A percentile compares a stretch with the other conserved stretches of the same genome.
Evolutionary conservation across 2,113 vertebrate species (phyloP).

Genomic region (Pangasianodon hypophthalmus): DNA sequence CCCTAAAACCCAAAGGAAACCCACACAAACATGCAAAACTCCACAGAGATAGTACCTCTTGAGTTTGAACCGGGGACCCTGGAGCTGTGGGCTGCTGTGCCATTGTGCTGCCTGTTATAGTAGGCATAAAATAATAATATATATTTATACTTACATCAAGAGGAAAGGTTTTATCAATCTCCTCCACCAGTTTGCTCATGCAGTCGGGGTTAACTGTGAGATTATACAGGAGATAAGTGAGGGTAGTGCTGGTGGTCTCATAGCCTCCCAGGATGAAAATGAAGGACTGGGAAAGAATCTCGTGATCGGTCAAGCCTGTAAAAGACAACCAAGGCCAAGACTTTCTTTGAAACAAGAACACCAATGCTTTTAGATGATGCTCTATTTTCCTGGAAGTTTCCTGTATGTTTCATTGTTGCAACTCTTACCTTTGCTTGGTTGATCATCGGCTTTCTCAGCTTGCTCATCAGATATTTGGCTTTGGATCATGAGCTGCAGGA

Average conservation of each 20-base stretch:
- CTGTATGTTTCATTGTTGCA: neutral
- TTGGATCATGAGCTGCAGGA: constrained; percentile 82
- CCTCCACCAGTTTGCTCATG: constrained; percentile 76
- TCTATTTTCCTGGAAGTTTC: too few relatives aligned
- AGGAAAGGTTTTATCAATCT: constrained; percentile 76
- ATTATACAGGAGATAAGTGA: constrained; percentile 75
- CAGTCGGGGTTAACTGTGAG: constrained; percentile 74
- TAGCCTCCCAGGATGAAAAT: constrained; percentile 82
- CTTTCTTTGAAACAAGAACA: neutral
- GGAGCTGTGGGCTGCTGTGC: neutral
- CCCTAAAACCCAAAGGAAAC: neutral
- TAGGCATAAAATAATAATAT: neutral
- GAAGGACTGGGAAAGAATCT: constrained; percentile 80
- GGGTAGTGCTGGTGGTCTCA: constrained; percentile 78
- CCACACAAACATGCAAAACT: neutral
- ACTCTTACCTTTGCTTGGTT: constrained; percentile 62
- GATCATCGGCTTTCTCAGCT: constrained; percentile 43
- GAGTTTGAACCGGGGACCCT: too few relatives aligned
- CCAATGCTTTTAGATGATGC: neutral
- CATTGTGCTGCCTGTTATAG: neutral
- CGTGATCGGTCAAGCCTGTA: constrained; percentile 78
- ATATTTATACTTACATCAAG: constrained; percentile 67
- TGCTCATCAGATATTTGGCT: constrained; percentile 62
- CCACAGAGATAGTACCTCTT: too few relatives aligned
- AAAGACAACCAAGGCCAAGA: neutral